Percentiles rank a stretch among this genome's conserved stretches.
Evolutionary conservation across 2,113 vertebrate genomes (phyloP).

Genomic region (Heterochromis multidens): DNA sequence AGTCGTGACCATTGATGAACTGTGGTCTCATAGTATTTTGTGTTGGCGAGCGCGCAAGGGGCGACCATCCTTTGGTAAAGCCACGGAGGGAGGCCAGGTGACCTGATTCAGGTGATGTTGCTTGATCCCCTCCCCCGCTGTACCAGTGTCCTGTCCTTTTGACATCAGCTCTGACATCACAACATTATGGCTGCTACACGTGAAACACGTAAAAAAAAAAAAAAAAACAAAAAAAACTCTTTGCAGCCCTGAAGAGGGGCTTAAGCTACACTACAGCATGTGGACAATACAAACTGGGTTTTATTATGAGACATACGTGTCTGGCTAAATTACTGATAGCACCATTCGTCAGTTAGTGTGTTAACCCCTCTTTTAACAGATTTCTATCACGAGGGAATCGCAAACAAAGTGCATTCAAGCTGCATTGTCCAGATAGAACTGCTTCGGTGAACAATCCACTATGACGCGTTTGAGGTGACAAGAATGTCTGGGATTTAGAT

Average conservation of each 20-base stretch:
- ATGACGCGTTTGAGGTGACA: conserved; percentile 30
- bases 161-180: conserved; percentile 72
- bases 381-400: conserved; percentile 13
- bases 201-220: conserved; percentile 9
- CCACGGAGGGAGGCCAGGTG: conserved; percentile 22
- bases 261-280: conserved; percentile 60
- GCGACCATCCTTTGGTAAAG: conserved; percentile 64
- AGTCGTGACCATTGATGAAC: neutral
- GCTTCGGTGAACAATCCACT: conserved; percentile 53
- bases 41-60: conserved; percentile 3
- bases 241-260: neutral
- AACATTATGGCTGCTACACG: conserved; percentile 69
- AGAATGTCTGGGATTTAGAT: neutral
- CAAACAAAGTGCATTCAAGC: conserved; percentile 72
- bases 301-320: conserved; percentile 21
- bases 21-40: neutral
- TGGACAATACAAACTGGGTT: conserved; percentile 50
- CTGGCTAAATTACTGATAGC: conserved; percentile 61
- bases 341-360: conserved; percentile 66
- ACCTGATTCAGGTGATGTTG: conserved; percentile 56
- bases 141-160: conserved; percentile 34
- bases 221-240: conserved; percentile 2
- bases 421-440: conserved; percentile 55
- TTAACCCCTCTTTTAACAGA: conserved; percentile 15
- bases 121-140: neutral